These are phyloP conservation scores for Phacellophora camtschatica DNA, from an alignment of 30 jellyfish, hydroid and myxozoan species.

Conservation along the genomic window DNA sequence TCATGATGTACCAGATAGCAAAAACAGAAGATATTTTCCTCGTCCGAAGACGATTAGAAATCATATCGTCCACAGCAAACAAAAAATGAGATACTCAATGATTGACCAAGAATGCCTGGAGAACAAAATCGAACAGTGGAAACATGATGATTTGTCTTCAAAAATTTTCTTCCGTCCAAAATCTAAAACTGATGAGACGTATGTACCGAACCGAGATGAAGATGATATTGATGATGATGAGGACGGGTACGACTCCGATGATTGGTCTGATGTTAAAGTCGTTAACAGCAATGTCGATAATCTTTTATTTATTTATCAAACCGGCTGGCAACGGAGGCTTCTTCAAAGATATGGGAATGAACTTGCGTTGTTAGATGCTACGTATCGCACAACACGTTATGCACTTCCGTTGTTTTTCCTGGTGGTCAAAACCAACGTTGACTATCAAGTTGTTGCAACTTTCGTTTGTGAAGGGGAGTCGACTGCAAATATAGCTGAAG, in stretches of 20 bases:
- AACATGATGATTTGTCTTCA: not conserved
- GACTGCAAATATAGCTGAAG: slow-evolving; percentile 59
- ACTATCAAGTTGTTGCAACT: slow-evolving; percentile 75
- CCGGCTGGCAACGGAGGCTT: slow-evolving; percentile 65
- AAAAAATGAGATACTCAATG: not conserved
- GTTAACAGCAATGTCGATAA: not conserved
- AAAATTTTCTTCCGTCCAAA: not conserved
- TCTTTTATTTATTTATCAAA: slow-evolving; percentile 65
- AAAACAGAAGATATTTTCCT: slow-evolving; percentile 8
- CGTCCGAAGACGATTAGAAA: not conserved
- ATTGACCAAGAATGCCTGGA: not conserved
- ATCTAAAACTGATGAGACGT: not conserved
- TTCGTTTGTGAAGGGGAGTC: slow-evolving; percentile 56
- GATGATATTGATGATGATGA: not conserved
- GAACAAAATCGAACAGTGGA: not conserved
- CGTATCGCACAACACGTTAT: slow-evolving; percentile 55
- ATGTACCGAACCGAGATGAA: not conserved
- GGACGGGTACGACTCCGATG: not conserved
- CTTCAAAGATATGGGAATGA: slow-evolving; percentile 71
- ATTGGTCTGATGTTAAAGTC: not conserved
- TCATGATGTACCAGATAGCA: not conserved
- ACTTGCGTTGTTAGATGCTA: slow-evolving; percentile 63
- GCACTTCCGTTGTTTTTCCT: slow-evolving; percentile 77
- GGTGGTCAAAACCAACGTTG: slow-evolving; percentile 84
- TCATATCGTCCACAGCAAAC: not conserved